phyloP scores from a whole-genome alignment of 2,797 vertebrate genomes.

The Sparus aurata region DNA sequence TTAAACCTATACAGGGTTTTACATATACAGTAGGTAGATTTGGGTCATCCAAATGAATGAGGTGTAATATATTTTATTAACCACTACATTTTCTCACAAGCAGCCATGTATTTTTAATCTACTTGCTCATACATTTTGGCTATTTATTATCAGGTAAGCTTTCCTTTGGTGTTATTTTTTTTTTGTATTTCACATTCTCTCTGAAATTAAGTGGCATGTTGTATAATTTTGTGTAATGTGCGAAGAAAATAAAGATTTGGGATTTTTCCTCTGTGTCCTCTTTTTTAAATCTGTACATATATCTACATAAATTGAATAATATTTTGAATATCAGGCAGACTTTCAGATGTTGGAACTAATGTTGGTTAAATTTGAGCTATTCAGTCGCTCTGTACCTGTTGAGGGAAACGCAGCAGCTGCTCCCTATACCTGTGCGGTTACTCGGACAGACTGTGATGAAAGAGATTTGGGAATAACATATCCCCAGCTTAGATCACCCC shows the following conservation, averaged over 20 bases:
- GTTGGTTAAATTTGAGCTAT: neutral
- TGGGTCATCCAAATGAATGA: conserved; percentile 61
- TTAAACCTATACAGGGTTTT: conserved; percentile 5
- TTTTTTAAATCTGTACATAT: conserved; percentile 8
- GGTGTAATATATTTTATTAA: conserved; percentile 83
- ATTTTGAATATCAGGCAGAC: neutral
- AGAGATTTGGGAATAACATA: conserved; percentile 61
- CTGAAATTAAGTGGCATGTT: conserved; percentile 52
- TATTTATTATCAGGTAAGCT: conserved; percentile 81
- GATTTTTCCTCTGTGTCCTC: conserved; percentile 26
- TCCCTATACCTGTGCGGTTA: conserved; percentile 46
- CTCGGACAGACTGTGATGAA: conserved; percentile 72
- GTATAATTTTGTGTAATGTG: conserved; percentile 56
- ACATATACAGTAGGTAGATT: conserved; percentile 26
- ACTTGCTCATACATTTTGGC: conserved; percentile 56
- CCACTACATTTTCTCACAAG: conserved; percentile 49
- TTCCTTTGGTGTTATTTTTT: conserved; percentile 15
- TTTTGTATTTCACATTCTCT: conserved; percentile 47
- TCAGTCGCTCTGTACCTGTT: conserved; percentile 29
- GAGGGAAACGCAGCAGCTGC: conserved; percentile 11
- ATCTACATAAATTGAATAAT: neutral
- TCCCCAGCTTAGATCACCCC: conserved; percentile 26
- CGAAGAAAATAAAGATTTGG: conserved; percentile 74
- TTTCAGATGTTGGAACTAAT: neutral
- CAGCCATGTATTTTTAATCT: conserved; percentile 51